Percentiles rank a stretch among this genome's conserved stretches.
Conservation (phyloP, 2,888 invertebrate genomes). For the Venusia cambrica region DNA sequence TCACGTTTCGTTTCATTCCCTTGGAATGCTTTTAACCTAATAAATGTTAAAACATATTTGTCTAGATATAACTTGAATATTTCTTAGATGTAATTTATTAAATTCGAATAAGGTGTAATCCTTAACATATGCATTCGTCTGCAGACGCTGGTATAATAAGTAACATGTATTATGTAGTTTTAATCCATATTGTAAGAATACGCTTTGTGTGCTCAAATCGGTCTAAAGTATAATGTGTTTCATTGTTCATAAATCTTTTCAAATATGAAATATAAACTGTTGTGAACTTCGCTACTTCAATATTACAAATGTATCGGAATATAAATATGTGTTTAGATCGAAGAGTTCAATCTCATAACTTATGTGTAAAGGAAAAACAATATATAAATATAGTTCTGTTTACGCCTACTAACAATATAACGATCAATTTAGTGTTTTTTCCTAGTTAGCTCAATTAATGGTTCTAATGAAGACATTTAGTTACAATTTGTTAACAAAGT, state of each 20-base stretch:
- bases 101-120: slow-evolving; percentile 69
- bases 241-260: slow-evolving; percentile 34
- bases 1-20: slow-evolving; percentile 50
- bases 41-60: slow-evolving; percentile 55
- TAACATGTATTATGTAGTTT: slow-evolving; percentile 49
- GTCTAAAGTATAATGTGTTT: slow-evolving; percentile 55
- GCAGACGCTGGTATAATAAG: slow-evolving; percentile 71
- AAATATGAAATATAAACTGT: slow-evolving; percentile 37
- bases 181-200: slow-evolving; percentile 50
- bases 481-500: too few relatives aligned
- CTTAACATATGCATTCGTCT: slow-evolving; percentile 68
- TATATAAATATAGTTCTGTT: slow-evolving; percentile 42
- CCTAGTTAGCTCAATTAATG: slow-evolving; percentile 59
- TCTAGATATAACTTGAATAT: slow-evolving; percentile 57
- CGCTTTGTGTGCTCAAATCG: slow-evolving; percentile 79
- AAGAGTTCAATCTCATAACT: slow-evolving; percentile 69
- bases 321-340: slow-evolving; percentile 41
- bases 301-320: slow-evolving; percentile 30
- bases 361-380: slow-evolving; percentile 38
- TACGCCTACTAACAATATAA: slow-evolving; percentile 53
- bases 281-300: slow-evolving; percentile 43
- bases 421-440: slow-evolving; percentile 44
- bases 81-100: slow-evolving; percentile 60
- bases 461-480: slow-evolving; percentile 10
- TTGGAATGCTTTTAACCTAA: slow-evolving; percentile 45